Base-by-base conservation (phyloP, 2,888 invertebrate species). In the Volucella zonaria region DNA sequence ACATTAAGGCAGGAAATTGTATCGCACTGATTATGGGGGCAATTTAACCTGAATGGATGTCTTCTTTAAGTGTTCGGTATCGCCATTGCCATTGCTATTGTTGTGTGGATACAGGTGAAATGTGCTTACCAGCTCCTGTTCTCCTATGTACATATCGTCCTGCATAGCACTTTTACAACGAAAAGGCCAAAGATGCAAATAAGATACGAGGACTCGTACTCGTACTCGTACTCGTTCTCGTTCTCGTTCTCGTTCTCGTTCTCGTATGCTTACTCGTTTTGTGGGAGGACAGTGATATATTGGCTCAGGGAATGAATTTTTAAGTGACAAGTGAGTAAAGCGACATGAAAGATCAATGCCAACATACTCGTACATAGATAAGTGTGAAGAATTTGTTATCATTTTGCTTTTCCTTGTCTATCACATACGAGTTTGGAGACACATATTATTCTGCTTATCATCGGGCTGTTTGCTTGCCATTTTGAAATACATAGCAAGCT, bases 1-100 rank as follows among this genome's bases (percentile, higher is more conserved):
- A 78, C 78, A 78, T 78, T 71, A 78, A 66, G 52, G 78, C 78
- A 71, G 78, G 78, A 78, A 78, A 78, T 78, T 78, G 78, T 78
- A 78, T 78, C 64, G 59, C 71, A 78, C 71, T 78, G 78, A 78
- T 78, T 73, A 78, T 64, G 78, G 71, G 76, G 78, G 78, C 64
- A 78, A 78, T 78, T 78, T 71, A 78, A 71, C 78, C 14, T 73
- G 71, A 78, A 78, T 78, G 64, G 66, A 78, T 71, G 71, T 66
- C 71, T 58, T 71, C 38, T 71, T 54, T 78, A 73, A 78, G 78
- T 70, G 71, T 64, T 78, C 15, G 43, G 70, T 56, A 31, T 61
- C n/a, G 42, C 40, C 42, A 61, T 68, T 70, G 54, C 70, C 31
- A 47, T 47, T 70, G 54, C 70, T 14, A 47, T 47, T 47, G 74